Percentiles rank a stretch among this genome's conserved stretches.
phyloP scores from a whole-genome alignment of 2,113 vertebrate genomes.

The Grantiella picta region DNA sequence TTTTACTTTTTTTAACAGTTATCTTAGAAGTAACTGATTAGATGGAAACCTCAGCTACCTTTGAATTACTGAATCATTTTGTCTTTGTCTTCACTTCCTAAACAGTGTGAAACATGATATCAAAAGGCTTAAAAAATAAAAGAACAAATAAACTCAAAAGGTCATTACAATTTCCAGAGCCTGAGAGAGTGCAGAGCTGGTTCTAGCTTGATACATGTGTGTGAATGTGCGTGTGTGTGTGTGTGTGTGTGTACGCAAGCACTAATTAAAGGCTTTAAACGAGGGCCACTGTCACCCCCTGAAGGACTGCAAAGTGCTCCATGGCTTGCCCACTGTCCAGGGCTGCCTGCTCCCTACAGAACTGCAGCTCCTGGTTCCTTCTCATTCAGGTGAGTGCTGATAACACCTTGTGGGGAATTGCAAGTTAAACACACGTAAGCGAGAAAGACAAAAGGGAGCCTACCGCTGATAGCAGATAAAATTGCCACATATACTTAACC shows the following conservation, averaged over 20 bases:
- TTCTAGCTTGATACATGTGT: not conserved
- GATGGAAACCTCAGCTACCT: not conserved
- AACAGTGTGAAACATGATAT: not conserved
- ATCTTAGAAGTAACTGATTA: not conserved
- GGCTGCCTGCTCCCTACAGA: not conserved
- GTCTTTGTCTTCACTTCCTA: not conserved
- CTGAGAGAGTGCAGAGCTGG: not conserved
- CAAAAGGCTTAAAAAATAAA: not conserved
- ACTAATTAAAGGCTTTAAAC: not conserved
- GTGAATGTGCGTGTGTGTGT: rapidly evolving
- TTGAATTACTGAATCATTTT: not conserved
- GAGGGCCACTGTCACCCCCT: not conserved
- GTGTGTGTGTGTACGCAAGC: not conserved
- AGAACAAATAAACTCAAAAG: not conserved
- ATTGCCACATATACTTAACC: not conserved
- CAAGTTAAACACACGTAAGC: not conserved
- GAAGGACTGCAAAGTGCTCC: not conserved
- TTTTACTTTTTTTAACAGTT: not conserved
- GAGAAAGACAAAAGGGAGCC: not conserved
- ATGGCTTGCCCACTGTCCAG: not conserved
- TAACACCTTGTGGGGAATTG: not conserved
- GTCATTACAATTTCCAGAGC: not conserved
- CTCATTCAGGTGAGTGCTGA: not conserved
- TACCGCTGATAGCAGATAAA: conserved; percentile 16
- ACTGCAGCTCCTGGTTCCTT: not conserved